Evolutionary conservation across 2,113 vertebrate genomes (phyloP).

Genomic region (Prunella fulvescens): DNA sequence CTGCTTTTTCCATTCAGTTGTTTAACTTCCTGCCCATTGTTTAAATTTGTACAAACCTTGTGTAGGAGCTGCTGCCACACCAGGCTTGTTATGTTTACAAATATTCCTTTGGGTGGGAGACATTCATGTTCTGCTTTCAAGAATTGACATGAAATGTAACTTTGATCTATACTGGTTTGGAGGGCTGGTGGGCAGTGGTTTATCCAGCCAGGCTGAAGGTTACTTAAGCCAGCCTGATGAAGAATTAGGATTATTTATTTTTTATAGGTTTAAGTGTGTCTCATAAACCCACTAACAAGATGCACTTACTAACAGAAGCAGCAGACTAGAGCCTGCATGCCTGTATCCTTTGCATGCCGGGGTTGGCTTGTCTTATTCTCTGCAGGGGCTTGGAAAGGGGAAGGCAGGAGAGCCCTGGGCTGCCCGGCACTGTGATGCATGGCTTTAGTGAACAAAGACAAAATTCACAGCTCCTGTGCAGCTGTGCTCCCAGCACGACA

Average conservation of each 20-base stretch:
- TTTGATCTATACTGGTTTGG: constrained; percentile 31
- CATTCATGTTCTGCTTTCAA: constrained; percentile 45
- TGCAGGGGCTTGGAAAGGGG: background rate
- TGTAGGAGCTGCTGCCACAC: constrained; percentile 46
- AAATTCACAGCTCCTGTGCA: background rate
- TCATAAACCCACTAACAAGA: constrained; percentile 59
- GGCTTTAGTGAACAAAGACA: constrained; percentile 40
- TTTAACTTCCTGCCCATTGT: constrained; percentile 22
- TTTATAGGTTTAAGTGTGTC: constrained; percentile 51
- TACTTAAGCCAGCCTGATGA: constrained; percentile 47
- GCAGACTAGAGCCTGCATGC: constrained; percentile 33
- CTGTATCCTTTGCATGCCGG: constrained; percentile 37
- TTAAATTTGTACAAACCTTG: constrained; percentile 40
- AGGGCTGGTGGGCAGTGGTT: constrained; percentile 39
- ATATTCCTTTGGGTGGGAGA: constrained; percentile 18
- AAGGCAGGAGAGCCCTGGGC: background rate
- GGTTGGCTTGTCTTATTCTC: constrained; percentile 34
- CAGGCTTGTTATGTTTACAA: constrained; percentile 55
- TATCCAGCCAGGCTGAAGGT: constrained; percentile 17
- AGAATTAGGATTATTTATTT: constrained; percentile 58
- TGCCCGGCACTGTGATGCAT: constrained; percentile 22
- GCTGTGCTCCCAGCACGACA: background rate
- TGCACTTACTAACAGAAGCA: constrained; percentile 65
- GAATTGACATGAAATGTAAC: constrained; percentile 42
- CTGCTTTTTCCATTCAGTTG: constrained; percentile 48